These are phyloP conservation scores for Probaryconus sp. DNA, from an alignment of 1,140 invertebrate genomes.

Conservation along the genomic window DNA sequence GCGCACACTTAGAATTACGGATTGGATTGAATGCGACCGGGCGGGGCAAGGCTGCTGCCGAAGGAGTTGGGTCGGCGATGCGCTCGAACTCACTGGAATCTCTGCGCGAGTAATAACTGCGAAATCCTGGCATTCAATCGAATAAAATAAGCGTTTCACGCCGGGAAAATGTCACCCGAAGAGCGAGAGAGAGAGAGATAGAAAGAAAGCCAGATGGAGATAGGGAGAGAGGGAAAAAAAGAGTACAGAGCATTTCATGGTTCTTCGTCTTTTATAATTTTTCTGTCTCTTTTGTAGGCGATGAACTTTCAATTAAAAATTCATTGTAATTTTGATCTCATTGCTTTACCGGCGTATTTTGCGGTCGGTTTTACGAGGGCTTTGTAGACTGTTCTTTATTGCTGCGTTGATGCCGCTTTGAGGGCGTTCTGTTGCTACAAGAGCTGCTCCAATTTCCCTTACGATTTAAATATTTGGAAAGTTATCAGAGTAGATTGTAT, in stretches of 20 bases:
- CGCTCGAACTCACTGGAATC: slow-evolving; percentile 11
- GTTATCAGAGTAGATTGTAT: too few species aligned
- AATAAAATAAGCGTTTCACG: slow-evolving; percentile 26
- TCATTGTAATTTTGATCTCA: slow-evolving; percentile 29
- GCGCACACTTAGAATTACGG: slow-evolving; percentile 57
- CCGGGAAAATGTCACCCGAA: slow-evolving; percentile 8
- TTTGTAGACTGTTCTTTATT: slow-evolving; percentile 19
- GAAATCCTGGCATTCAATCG: slow-evolving; percentile 36
- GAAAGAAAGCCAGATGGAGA: neutral
- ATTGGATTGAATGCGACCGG: slow-evolving; percentile 56
- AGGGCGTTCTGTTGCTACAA: slow-evolving; percentile 18
- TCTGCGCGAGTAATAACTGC: slow-evolving; percentile 33
- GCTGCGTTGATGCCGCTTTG: slow-evolving; percentile 22
- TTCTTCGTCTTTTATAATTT: too few species aligned
- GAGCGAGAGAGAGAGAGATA: neutral
- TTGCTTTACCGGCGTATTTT: slow-evolving; percentile 18
- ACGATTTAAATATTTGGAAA: too few species aligned
- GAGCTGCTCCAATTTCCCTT: slow-evolving; percentile 22
- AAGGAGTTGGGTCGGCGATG: slow-evolving; percentile 17
- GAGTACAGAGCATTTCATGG: too few species aligned
- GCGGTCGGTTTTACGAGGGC: slow-evolving; percentile 6
- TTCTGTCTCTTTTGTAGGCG: slow-evolving; percentile 11
- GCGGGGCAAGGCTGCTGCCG: slow-evolving; percentile 8
- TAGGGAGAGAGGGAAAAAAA: too few species aligned
- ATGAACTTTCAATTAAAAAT: slow-evolving; percentile 43